Evolutionary conservation across 2,888 invertebrate species (phyloP).

Genomic region (Pheosia gnoma): DNA sequence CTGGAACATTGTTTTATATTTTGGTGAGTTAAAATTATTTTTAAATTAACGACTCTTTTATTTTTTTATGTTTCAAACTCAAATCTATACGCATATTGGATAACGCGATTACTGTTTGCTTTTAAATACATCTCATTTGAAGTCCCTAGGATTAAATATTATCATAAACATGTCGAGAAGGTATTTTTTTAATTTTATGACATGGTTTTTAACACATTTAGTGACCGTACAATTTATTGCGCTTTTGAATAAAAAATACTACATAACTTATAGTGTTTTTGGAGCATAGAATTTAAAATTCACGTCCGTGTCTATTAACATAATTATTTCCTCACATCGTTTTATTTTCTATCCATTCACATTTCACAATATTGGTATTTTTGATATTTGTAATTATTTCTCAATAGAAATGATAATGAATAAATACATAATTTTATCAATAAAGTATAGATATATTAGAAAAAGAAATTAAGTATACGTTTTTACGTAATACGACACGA

Average conservation of each 20-base stretch:
- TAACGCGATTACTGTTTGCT: not conserved
- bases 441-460: not conserved
- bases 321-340: slow-evolving; percentile 18
- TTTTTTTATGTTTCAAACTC: not conserved
- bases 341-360: slow-evolving; percentile 13
- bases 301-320: not conserved
- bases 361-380: slow-evolving; percentile 16
- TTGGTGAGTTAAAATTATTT: slow-evolving; percentile 63
- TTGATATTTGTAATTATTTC: slow-evolving; percentile 13
- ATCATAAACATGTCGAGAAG: not conserved
- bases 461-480: no score
- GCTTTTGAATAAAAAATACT: not conserved
- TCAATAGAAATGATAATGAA: slow-evolving; percentile 5
- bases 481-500: no score
- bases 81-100: not conserved
- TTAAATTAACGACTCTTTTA: slow-evolving; percentile 5
- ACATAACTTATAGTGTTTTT: no score
- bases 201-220: no score
- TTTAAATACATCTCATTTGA: no score
- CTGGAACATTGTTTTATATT: slow-evolving; percentile 68
- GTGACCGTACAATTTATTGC: not conserved
- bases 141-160: not conserved
- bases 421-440: slow-evolving; percentile 5
- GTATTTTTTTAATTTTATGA: no score
- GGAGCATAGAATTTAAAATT: not conserved